Evolutionary conservation across 2,113 vertebrate species (phyloP), one percentile per base, ranked within the genome.

Genomic region (Melanerpes aurifrons): DNA sequence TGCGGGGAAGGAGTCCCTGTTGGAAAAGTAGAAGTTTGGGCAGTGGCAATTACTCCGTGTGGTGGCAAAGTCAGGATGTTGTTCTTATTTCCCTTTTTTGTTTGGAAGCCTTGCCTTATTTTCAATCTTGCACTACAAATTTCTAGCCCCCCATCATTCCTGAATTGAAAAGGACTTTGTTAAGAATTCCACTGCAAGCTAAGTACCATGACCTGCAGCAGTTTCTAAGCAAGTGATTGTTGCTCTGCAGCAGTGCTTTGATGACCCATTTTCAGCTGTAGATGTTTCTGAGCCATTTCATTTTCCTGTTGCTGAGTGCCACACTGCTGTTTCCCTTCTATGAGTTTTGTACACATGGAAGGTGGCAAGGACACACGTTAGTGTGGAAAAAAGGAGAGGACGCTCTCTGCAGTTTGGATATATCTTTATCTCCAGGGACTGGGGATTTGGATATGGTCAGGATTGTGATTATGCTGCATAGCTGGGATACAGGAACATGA

Each of bases 391-490:
- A 87, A 69, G 10, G 43, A 86, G 62, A 59, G 43, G 57, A 81
- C 71, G 18, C 47, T 63, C 15, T 70, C 20, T 35, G 37, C 25
- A 37, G 2, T 70, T 63, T 74, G 48, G 15, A 13, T 67, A 17
- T 43, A 4, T 18, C 3, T 53, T 7, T 50, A 3, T 73, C 21
- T 88, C 31, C 37, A 61, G 58, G 12, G 20, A 74, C 7, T 5
- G 40, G 32, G 26, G 16, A 21, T 77, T 88, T 6, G 17, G 72
- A 54, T 45, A 11, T 47, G 26, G 31, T 32, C 32, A 63, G 29
- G 80, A 20, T 59, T 82, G 7, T 5, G 48, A 12, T 57, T 0
- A 0, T 64, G n/a, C 31, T 67, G 9, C 7, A 2, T 16, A 47
- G 22, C 18, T 9, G 82, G 20, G 28, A 19, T 47, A 22, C 7